Evolutionary conservation across 2,113 vertebrate genomes (phyloP), one percentile per base, ranked within the genome.

Genomic region (Cheilinus undulatus): DNA sequence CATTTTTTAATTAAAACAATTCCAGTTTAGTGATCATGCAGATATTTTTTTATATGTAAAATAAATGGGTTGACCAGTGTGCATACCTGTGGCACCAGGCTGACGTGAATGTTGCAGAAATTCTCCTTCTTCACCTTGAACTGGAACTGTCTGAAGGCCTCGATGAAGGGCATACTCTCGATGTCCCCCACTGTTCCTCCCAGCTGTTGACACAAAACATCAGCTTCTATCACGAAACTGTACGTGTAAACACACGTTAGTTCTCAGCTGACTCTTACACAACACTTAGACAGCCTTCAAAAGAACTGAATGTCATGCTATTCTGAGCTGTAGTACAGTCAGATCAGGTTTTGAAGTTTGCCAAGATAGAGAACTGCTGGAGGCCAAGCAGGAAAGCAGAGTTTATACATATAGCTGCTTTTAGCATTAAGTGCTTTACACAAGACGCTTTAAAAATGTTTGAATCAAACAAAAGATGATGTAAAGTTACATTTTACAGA

Each of bases 81-180:
- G 17, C 56, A 91, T 88, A 99, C 98, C 96, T 99, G 97, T 19
- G 97, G 97, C 51, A 99, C 94, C 1, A 99, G 93, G 78, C 98
- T 99, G 91, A 99, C 97, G 0, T 99, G 97, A 57, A 99, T 97
- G 85, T 98, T 99, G 82, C 97, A 99, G 75, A 99, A 98, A 85
- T 99, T 99, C 85, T 99, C 97, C 56, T 82, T 93, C 74, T 95
- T 97, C 86, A 95, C 98, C 85, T 99, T 98, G 91, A 99, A 99
- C 87, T 99, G 97, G 88, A 99, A 99, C 88, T 99, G 98, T 3
- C 98, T 96, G 92, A 99, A 99, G 27, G 97, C 97, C 79, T 99
- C 97, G 0, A 98, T 96, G 83, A 98, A 99, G 10, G 97, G 97
- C 97, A 99, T 99, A 90, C 97, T 99, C 87, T 99, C 97, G 0